These are phyloP conservation scores for Heliconius ismenius DNA, from an alignment of 2,888 invertebrate species.

Conservation along the genomic window DNA sequence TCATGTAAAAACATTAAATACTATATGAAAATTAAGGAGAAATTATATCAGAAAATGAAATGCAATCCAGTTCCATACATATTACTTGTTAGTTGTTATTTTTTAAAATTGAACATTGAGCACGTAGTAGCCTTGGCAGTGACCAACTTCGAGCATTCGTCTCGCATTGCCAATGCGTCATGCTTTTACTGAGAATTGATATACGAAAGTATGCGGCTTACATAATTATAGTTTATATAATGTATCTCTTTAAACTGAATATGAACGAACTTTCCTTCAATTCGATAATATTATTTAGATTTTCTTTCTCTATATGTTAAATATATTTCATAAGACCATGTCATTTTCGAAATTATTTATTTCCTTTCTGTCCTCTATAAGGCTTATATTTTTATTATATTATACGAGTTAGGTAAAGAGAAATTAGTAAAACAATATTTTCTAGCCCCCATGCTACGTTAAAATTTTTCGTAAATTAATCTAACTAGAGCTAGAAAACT, in stretches of 20 bases:
- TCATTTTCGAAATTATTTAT: background rate
- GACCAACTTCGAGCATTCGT: constrained; percentile 51
- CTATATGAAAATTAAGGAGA: too few relatives aligned
- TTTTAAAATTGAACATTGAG: constrained; percentile 14
- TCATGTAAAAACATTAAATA: too few relatives aligned
- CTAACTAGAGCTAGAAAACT: too few relatives aligned
- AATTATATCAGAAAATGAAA: background rate
- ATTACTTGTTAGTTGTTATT: constrained; percentile 22
- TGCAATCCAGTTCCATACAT: background rate
- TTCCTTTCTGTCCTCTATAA: background rate
- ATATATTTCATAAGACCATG: too few relatives aligned
- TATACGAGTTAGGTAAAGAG: too few relatives aligned
- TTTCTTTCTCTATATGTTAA: background rate
- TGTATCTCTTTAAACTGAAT: background rate
- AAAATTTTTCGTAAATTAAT: too few relatives aligned
- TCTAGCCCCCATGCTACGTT: too few relatives aligned
- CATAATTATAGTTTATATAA: constrained; percentile 12
- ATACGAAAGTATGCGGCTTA: constrained; percentile 21
- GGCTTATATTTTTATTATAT: too few relatives aligned
- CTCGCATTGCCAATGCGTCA: constrained; percentile 50
- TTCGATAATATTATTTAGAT: background rate
- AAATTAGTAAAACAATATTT: too few relatives aligned
- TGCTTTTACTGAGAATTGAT: constrained; percentile 40
- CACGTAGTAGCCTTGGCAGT: constrained; percentile 52
- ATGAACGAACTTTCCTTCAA: background rate